Conservation (phyloP, 2,797 vertebrate genomes). For the Mionectes olivaceus region DNA sequence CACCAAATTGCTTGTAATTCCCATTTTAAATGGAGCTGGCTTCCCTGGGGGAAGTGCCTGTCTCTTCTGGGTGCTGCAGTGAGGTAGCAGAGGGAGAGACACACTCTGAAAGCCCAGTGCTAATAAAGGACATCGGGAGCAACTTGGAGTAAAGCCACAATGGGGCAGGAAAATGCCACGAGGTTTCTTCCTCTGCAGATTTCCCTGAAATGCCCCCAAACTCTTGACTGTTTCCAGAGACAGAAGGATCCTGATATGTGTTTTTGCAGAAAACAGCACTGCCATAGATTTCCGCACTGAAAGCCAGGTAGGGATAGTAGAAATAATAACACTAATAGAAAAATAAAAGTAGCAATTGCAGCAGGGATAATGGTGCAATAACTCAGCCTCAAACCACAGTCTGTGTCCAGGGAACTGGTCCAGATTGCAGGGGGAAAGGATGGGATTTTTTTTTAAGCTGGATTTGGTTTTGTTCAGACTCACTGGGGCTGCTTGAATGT, state of each 20-base stretch:
- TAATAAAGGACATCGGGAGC: background rate
- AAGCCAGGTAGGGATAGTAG: background rate
- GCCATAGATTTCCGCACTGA: background rate
- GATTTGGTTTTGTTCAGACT: background rate
- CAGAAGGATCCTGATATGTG: background rate
- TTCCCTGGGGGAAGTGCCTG: background rate
- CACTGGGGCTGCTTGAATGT: background rate
- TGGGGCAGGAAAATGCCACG: background rate
- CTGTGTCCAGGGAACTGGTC: background rate
- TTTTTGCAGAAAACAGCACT: background rate
- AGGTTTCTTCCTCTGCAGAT: background rate
- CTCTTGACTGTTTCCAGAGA: background rate
- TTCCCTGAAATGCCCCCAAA: background rate
- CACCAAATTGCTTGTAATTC: constrained; percentile 11
- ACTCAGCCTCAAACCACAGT: background rate
- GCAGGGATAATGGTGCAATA: background rate
- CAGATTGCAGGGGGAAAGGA: background rate
- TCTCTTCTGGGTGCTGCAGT: background rate
- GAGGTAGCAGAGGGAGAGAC: background rate
- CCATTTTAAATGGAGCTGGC: background rate
- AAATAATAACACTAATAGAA: constrained; percentile 5
- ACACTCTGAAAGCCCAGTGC: background rate
- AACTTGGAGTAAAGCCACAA: background rate
- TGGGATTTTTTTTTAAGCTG: background rate
- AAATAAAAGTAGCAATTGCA: constrained; percentile 3